Conservation (phyloP, 1,140 invertebrate species). For the Nasonia giraulti region DNA sequence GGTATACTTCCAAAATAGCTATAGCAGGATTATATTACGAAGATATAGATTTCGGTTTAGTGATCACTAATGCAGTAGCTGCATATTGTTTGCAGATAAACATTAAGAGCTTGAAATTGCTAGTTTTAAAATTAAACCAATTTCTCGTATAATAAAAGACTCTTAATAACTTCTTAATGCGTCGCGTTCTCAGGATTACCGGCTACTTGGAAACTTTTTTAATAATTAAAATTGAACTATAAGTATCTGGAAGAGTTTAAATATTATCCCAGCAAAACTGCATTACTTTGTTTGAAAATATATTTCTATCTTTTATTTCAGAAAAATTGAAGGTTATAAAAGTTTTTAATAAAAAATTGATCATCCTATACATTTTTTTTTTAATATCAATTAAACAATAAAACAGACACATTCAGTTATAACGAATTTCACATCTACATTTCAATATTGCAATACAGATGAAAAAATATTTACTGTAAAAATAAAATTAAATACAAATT, state of each 20-base stretch:
- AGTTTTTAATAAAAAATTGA: neutral
- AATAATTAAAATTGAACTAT: conserved; percentile 18
- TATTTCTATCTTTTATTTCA: neutral
- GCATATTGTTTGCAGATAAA: neutral
- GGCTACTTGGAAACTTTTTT: conserved; percentile 13
- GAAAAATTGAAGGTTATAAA: neutral
- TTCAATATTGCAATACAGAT: too few relatives aligned
- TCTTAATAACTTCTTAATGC: neutral
- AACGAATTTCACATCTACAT: too few relatives aligned
- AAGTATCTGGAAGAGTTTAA: conserved; percentile 8
- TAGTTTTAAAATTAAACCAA: neutral
- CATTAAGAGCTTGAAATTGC: too few relatives aligned
- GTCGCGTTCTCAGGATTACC: neutral
- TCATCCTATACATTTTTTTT: too few relatives aligned
- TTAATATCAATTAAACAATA: too few relatives aligned
- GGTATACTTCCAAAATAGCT: too few relatives aligned
- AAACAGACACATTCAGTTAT: too few relatives aligned
- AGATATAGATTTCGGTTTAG: too few relatives aligned
- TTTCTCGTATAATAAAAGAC: neutral
- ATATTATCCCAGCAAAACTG: neutral
- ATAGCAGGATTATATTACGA: too few relatives aligned
- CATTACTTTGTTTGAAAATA: neutral
- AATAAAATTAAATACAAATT: too few relatives aligned
- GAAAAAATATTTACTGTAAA: too few relatives aligned
- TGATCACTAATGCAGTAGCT: too few relatives aligned